phyloP scores from a whole-genome alignment of 2,113 vertebrate species.

The Heloderma charlesbogerti region DNA sequence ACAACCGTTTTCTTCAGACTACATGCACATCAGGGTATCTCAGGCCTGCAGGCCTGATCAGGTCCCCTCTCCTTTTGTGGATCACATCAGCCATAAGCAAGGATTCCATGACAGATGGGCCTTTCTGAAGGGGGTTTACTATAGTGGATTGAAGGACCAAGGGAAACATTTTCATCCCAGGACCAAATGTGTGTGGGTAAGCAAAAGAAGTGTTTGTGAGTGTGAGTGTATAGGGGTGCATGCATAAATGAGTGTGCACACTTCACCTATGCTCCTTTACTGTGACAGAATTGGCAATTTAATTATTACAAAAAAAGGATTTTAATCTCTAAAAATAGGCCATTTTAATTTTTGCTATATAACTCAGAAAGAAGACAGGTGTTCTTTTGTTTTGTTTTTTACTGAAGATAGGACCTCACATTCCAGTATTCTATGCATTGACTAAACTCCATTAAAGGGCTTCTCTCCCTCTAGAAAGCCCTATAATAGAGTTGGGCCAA shows the following conservation, averaged over 20 bases:
- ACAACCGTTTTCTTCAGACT: neutral
- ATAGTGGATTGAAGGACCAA: neutral
- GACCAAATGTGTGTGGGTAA: neutral
- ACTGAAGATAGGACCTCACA: neutral
- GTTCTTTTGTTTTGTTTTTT: neutral
- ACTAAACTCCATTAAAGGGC: neutral
- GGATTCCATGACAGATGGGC: neutral
- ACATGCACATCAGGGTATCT: neutral
- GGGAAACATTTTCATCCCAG: neutral
- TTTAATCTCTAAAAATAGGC: neutral
- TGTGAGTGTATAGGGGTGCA: neutral
- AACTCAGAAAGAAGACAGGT: neutral
- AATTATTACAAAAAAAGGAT: neutral
- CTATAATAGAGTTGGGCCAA: neutral
- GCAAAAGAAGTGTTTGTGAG: neutral
- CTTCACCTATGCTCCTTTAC: neutral
- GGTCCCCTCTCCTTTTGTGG: neutral
- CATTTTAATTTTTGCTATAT: neutral
- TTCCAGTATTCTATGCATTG: too few relatives aligned
- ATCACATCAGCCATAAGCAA: neutral
- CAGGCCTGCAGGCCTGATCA: neutral
- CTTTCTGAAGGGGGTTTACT: neutral
- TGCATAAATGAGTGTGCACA: neutral
- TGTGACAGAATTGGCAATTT: neutral
- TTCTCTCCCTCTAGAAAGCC: neutral